A percentile compares a stretch with the other conserved stretches of the same genome.
Conservation (phyloP, 2,888 invertebrate genomes). For the Strigamia transsilvanica region DNA sequence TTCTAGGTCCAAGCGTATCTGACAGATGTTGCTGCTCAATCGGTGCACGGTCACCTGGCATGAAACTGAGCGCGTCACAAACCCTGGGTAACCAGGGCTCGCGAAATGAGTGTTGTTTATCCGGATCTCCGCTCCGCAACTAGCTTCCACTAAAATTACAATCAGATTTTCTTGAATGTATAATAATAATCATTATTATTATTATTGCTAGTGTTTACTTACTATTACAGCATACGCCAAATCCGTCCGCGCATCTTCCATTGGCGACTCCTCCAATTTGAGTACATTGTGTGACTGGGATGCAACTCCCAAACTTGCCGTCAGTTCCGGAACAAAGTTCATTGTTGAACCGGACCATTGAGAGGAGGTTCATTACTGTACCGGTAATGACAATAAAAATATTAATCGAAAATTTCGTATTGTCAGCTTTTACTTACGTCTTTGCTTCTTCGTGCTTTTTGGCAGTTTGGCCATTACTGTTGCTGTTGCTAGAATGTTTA, state of each 20-base stretch:
- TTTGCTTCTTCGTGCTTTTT: neutral
- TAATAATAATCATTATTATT: neutral
- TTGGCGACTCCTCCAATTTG: conserved; percentile 76
- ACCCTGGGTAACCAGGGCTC: conserved; percentile 79
- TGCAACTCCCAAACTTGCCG: conserved; percentile 83
- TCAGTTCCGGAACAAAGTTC: conserved; percentile 78
- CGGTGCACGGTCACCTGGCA: conserved; percentile 85
- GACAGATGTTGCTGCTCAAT: conserved; percentile 80
- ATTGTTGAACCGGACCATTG: conserved; percentile 79
- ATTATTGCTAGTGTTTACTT: conserved; percentile 63
- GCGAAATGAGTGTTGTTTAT: conserved; percentile 89
- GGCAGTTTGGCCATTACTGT: neutral
- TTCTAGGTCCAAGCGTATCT: conserved; percentile 82
- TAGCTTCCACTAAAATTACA: conserved; percentile 72
- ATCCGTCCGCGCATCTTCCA: conserved; percentile 80
- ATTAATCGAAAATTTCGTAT: neutral
- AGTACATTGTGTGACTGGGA: conserved; percentile 76
- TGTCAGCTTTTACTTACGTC: neutral
- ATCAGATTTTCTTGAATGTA: neutral
- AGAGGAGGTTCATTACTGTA: conserved; percentile 81
- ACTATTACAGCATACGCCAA: conserved; percentile 84
- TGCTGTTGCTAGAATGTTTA: neutral
- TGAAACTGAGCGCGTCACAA: conserved; percentile 81
- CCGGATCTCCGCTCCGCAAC: conserved; percentile 78
- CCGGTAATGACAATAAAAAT: conserved; percentile 67